Evolutionary conservation across 2,888 invertebrate genomes (phyloP).

Genomic region (Girardia tigrina): DNA sequence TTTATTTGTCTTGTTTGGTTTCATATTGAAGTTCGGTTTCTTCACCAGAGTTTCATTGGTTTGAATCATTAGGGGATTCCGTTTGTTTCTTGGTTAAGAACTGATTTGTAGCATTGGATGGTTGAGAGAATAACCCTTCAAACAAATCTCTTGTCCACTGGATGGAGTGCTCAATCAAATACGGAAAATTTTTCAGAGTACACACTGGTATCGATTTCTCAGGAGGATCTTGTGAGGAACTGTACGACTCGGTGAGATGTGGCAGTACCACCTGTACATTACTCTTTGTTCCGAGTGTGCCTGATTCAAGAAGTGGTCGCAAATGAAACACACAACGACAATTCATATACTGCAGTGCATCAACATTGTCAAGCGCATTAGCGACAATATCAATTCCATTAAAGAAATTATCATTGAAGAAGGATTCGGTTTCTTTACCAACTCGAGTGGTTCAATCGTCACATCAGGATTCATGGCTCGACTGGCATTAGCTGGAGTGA

Average conservation of each 20-base stretch:
- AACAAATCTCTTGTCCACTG: conserved; percentile 52
- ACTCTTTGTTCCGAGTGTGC: conserved; percentile 51
- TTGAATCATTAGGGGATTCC: too few species aligned
- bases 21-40: too few species aligned
- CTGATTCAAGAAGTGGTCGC: conserved; percentile 49
- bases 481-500: too few species aligned
- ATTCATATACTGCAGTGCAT: conserved; percentile 50
- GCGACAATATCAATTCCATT: conserved; percentile 43
- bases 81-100: too few species aligned
- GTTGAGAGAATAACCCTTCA: too few species aligned
- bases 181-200: conserved; percentile 52
- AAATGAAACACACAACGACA: conserved; percentile 49
- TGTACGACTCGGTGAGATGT: conserved; percentile 50
- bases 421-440: too few species aligned
- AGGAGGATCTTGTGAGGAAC: conserved; percentile 47
- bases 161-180: conserved; percentile 51
- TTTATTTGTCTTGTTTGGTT: too few species aligned
- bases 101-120: too few species aligned
- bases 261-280: conserved; percentile 51
- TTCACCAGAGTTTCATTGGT: too few species aligned
- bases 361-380: conserved; percentile 50
- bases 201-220: conserved; percentile 50
- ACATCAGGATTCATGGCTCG: too few species aligned
- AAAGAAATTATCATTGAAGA: conserved; percentile 47
- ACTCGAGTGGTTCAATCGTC: too few species aligned